Evolutionary conservation across 1,140 invertebrate genomes (phyloP).

Genomic region (Mizuhopecten yessoensis): DNA sequence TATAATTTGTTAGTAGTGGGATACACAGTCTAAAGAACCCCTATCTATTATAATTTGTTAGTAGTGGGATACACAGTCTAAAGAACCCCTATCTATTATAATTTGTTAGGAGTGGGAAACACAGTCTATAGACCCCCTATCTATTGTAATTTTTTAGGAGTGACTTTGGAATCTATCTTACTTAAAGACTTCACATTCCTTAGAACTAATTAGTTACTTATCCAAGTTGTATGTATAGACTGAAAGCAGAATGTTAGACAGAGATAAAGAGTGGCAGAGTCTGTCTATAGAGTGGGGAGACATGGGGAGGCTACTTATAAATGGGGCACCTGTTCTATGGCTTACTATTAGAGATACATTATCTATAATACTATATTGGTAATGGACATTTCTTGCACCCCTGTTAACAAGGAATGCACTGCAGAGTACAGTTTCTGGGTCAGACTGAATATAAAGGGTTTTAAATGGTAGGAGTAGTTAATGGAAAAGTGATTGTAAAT

Average conservation of each 20-base stretch:
- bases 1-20: neutral
- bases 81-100: neutral
- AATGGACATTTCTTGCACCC: slow-evolving; percentile 13
- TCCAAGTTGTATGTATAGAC: neutral
- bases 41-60: neutral
- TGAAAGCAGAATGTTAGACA: neutral
- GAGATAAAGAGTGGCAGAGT: neutral
- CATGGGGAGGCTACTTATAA: neutral
- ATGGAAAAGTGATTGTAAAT: too few relatives aligned
- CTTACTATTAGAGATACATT: neutral
- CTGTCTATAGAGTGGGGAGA: neutral
- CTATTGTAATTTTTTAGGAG: neutral
- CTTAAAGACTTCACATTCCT: neutral
- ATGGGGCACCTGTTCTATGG: slow-evolving; percentile 10
- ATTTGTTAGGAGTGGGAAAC: neutral
- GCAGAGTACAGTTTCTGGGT: neutral
- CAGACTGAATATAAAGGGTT: neutral
- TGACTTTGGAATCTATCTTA: neutral
- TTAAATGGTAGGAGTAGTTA: too few relatives aligned
- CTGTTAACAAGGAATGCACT: too few relatives aligned
- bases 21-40: neutral
- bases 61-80: neutral
- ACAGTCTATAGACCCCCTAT: neutral
- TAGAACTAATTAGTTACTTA: slow-evolving; percentile 7
- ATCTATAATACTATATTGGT: neutral